Evolutionary conservation across 2,113 vertebrate genomes (phyloP).

Genomic region (Clarias macrocephalus): DNA sequence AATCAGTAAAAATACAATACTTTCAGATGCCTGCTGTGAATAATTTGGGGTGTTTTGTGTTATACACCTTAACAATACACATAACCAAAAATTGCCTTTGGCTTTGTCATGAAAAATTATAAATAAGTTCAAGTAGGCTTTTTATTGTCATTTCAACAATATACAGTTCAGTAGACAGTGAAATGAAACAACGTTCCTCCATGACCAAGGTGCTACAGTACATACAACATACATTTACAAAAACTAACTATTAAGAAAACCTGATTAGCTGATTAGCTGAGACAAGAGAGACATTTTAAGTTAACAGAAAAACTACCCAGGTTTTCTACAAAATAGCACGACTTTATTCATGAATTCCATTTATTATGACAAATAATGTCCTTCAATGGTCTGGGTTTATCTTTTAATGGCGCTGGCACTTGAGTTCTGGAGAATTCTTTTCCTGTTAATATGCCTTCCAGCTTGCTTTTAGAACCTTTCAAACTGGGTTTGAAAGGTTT

Average conservation of each 20-base stretch:
- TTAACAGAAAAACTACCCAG: no score
- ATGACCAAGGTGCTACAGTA: no score
- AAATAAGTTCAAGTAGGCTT: no score
- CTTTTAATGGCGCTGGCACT: background rate
- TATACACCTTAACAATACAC: background rate
- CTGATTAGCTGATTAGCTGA: no score
- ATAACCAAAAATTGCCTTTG: background rate
- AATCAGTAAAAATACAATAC: background rate
- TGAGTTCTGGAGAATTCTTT: background rate
- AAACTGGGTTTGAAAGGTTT: background rate
- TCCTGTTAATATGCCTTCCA: background rate
- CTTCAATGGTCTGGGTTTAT: background rate
- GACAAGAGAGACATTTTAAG: no score
- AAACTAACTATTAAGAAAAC: no score
- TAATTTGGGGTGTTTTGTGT: background rate
- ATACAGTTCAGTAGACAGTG: no score
- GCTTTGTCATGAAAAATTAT: background rate
- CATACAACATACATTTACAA: no score
- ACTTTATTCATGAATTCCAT: no score
- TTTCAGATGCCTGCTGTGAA: background rate
- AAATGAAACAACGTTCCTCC: no score
- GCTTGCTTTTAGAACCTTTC: background rate
- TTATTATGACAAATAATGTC: background rate
- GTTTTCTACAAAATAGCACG: no score
- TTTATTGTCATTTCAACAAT: no score